Base-by-base conservation (phyloP, 2,888 invertebrate species). In the Mesochorus sp. region DNA sequence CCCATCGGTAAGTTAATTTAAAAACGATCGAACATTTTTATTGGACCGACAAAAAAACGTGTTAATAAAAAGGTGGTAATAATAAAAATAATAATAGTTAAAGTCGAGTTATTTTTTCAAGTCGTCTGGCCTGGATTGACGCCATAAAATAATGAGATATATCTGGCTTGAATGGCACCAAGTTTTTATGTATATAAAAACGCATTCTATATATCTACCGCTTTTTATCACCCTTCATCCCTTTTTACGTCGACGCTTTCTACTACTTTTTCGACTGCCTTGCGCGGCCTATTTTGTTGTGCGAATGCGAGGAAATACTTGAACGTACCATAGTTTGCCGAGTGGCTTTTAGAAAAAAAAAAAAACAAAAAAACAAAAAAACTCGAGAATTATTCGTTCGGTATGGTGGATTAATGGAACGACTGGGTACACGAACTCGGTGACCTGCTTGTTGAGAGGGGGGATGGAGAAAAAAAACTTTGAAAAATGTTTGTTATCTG, bases 371-470 rank as follows among this genome's bases (percentile, higher is more conserved):
- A 64, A 49, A 49, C 21, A 64, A 64, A 31, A 34, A 24, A 64
- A 34, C 34, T 21, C 64, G 64, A 64, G 49, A 14, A 49, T 64
- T 28, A 64, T 64, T 34, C 64, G 5, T 26, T 49, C 49, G 34
- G 37, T 51, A 64, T 49, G 64, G 49, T 37, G 31, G 49, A 64
- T 64, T 34, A 64, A 49, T 64, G 64, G 34, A 64, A 64, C 64
- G 17, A 64, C 49, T 64, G 12, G 21, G 64, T 2, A 24, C 64
- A 24, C 47, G 31, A 47, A 62, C 62, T 19, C 34, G 34, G 49
- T 49, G 49, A 49, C 49, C 49, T 49, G 49, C 49, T 17, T 24
- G 1, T 31, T 34, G 24, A 49, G 64, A 21, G 24, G 47, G 10
- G 21, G 28, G 17, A 14, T 10, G 26, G 19, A 12, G 34, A 31